These are phyloP conservation scores for Amitus sp. DNA, from an alignment of 2,888 invertebrate species.

Conservation along the genomic window DNA sequence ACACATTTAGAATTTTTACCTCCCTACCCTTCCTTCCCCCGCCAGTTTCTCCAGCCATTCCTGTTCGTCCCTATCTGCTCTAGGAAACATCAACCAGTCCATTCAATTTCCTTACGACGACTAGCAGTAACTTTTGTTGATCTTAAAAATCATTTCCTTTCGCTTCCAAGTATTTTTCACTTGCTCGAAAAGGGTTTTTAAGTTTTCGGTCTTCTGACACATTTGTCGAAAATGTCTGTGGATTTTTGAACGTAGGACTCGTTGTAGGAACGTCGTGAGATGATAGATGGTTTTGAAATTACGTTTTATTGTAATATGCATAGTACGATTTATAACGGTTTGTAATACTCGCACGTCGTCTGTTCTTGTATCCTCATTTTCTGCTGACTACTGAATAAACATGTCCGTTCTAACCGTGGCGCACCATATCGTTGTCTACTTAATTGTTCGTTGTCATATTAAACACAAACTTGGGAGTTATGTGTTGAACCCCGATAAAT, in stretches of 20 bases:
- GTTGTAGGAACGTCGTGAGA: neutral
- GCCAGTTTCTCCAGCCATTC: constrained; percentile 27
- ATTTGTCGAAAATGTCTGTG: too few species aligned
- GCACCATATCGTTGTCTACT: constrained; percentile 24
- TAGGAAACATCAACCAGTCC: constrained; percentile 35
- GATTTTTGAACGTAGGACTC: too few species aligned
- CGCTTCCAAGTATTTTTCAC: too few species aligned
- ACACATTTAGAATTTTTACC: too few species aligned
- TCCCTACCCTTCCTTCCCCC: too few species aligned
- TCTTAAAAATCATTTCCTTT: too few species aligned
- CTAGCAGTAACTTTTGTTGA: constrained; percentile 2
- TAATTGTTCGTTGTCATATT: constrained; percentile 36
- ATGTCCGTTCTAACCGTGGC: constrained; percentile 22
- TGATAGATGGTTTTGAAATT: too few species aligned
- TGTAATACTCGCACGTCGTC: constrained; percentile 16
- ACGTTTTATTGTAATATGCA: constrained; percentile 23
- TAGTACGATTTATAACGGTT: constrained; percentile 26
- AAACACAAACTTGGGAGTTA: constrained; percentile 32
- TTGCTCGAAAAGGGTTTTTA: too few species aligned
- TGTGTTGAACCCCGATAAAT: constrained; percentile 30
- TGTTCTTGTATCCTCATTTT: constrained; percentile 30
- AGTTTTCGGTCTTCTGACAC: too few species aligned
- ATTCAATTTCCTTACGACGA: constrained; percentile 38
- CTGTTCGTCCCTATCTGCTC: constrained; percentile 34
- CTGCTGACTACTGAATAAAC: constrained; percentile 33